These are phyloP conservation scores for Paramuricea clavata DNA, from an alignment of 92 coral and sea anemone genomes.

Conservation along the genomic window DNA sequence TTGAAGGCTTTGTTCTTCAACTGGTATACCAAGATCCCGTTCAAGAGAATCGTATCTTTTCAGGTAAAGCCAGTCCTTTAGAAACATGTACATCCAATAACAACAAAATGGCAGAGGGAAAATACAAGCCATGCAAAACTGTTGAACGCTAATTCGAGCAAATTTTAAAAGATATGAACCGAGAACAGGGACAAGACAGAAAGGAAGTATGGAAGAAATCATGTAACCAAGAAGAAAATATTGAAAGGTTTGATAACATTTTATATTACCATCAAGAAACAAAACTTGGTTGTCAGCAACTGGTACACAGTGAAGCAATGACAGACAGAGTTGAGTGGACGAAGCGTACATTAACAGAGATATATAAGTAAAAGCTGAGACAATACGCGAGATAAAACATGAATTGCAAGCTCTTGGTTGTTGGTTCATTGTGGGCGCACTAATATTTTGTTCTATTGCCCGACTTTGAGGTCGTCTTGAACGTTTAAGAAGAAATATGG, in stretches of 20 bases:
- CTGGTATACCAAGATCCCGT: not conserved
- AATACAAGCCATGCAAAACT: slow-evolving; percentile 14
- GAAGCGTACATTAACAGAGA: slow-evolving; percentile 70
- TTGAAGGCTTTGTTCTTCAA: not conserved
- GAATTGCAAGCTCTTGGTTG: not conserved
- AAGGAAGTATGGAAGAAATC: slow-evolving; percentile 15
- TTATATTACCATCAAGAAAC: slow-evolving; percentile 81
- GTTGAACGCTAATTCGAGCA: not conserved
- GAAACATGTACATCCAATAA: slow-evolving; percentile 27
- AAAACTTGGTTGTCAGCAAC: slow-evolving; percentile 47
- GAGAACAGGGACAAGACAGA: slow-evolving; percentile 33
- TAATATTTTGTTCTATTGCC: not conserved
- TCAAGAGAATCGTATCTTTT: not conserved
- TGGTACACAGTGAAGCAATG: slow-evolving; percentile 57
- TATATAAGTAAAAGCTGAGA: slow-evolving; percentile 67
- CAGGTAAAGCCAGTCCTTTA: not conserved
- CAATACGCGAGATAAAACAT: slow-evolving; percentile 9
- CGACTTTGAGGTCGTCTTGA: no score
- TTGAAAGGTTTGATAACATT: slow-evolving; percentile 73
- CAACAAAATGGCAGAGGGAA: slow-evolving; percentile 37
- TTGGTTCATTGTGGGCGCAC: not conserved
- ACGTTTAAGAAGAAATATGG: not conserved
- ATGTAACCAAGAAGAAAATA: slow-evolving; percentile 26
- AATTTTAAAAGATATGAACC: slow-evolving; percentile 20
- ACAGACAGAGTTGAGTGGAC: slow-evolving; percentile 66